Conservation (phyloP, 2,797 vertebrate species). For the Coregonus sp. region DNA sequence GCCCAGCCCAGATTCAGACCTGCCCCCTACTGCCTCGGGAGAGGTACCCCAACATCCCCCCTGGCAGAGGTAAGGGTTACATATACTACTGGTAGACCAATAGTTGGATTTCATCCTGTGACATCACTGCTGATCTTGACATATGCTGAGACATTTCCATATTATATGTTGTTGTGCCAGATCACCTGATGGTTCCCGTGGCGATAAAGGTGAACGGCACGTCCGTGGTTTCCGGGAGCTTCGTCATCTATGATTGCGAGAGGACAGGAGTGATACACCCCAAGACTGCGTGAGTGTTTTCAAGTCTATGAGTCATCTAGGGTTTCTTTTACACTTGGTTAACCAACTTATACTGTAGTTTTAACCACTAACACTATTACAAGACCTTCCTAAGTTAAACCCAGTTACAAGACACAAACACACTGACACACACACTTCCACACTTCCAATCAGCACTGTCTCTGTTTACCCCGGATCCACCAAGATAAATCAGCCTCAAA, state of each 20-base stretch:
- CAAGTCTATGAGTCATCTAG: neutral
- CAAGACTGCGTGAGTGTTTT: constrained; percentile 83
- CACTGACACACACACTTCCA: neutral
- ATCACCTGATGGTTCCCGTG: constrained; percentile 86
- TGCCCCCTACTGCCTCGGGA: constrained; percentile 84
- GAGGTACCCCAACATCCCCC: constrained; percentile 75
- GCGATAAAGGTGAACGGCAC: constrained; percentile 86
- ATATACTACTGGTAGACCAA: neutral
- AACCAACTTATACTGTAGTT: neutral
- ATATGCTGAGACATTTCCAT: constrained; percentile 46
- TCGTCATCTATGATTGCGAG: constrained; percentile 92
- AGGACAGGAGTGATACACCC: constrained; percentile 83
- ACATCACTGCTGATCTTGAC: constrained; percentile 42
- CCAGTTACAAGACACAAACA: constrained; percentile 6
- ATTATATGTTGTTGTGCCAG: constrained; percentile 62
- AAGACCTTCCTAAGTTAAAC: neutral
- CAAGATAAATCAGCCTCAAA: constrained; percentile 37
- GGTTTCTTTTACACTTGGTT: neutral
- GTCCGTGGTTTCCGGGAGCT: constrained; percentile 85
- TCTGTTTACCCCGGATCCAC: constrained; percentile 15
- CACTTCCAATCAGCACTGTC: neutral
- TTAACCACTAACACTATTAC: neutral
- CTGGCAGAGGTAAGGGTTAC: constrained; percentile 77
- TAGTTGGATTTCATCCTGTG: neutral
- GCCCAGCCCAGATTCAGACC: constrained; percentile 85